Percentiles rank a stretch among this genome's conserved stretches.
phyloP scores from a whole-genome alignment of 2,113 vertebrate genomes.

The Condylura cristata region DNA sequence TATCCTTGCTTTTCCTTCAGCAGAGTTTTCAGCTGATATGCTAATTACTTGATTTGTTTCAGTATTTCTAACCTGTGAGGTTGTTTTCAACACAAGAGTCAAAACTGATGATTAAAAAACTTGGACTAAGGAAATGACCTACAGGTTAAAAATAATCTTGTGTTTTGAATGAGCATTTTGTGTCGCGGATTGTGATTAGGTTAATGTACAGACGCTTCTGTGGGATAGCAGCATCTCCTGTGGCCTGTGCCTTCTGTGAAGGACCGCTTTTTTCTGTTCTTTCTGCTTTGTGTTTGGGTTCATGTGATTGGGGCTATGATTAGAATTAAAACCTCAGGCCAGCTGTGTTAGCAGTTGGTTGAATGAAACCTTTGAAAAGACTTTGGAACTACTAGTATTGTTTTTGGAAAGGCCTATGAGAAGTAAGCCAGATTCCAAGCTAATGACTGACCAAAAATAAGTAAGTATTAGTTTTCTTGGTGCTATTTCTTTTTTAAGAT shows the following conservation, averaged over 20 bases:
- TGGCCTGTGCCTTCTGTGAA: constrained; percentile 76
- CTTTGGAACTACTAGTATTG: constrained; percentile 82
- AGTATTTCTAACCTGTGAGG: constrained; percentile 89
- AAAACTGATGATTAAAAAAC: neutral
- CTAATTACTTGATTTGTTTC: constrained; percentile 85
- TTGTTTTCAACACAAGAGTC: constrained; percentile 58
- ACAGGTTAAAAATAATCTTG: constrained; percentile 88
- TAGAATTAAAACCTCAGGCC: constrained; percentile 95
- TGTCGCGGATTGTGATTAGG: constrained; percentile 78
- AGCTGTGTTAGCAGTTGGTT: constrained; percentile 93
- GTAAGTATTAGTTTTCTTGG: constrained; percentile 92
- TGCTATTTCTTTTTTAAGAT: constrained; percentile 24
- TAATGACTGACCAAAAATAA: constrained; percentile 86
- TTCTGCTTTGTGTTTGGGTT: constrained; percentile 85
- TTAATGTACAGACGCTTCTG: constrained; percentile 74
- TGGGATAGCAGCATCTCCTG: constrained; percentile 78
- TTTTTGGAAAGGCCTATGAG: constrained; percentile 86
- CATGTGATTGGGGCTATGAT: constrained; percentile 90
- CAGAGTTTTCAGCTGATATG: constrained; percentile 78
- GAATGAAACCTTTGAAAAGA: constrained; percentile 77
- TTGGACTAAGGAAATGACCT: constrained; percentile 69
- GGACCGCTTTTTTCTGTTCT: constrained; percentile 69
- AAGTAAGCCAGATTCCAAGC: constrained; percentile 87
- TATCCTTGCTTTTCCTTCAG: constrained; percentile 78
- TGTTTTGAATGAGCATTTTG: constrained; percentile 80